Conservation (phyloP, 53 echinoderm and acorn worm species). For the Apostichopus leukothele region DNA sequence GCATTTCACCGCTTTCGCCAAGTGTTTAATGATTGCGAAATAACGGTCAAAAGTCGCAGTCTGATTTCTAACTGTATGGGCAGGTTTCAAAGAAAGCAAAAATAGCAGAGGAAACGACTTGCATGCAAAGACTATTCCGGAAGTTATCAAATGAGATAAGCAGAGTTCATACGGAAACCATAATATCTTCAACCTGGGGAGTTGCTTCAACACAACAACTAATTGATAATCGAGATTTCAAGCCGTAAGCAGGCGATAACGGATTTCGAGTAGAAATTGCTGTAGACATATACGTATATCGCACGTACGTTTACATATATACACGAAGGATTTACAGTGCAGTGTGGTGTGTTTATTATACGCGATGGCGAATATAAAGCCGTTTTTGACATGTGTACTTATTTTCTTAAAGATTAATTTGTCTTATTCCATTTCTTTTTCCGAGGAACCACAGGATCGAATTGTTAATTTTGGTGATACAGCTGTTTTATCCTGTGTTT, state of each 20-base stretch:
- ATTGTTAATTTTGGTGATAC: conserved; percentile 8
- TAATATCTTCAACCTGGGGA: background rate
- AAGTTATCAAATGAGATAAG: conserved; percentile 1
- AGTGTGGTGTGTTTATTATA: too few relatives aligned
- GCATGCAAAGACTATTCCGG: background rate
- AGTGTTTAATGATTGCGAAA: too few relatives aligned
- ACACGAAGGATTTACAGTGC: too few relatives aligned
- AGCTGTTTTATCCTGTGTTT: conserved; percentile 4
- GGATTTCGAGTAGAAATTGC: background rate
- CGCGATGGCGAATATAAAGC: background rate
- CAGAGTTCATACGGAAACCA: background rate
- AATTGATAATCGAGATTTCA: background rate
- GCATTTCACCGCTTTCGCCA: too few relatives aligned
- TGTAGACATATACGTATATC: background rate
- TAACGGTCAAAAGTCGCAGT: too few relatives aligned
- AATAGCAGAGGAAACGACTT: background rate
- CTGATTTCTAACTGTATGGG: too few relatives aligned
- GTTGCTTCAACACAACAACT: background rate
- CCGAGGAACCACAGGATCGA: background rate
- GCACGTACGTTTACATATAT: too few relatives aligned
- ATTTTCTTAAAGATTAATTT: background rate
- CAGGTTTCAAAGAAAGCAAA: too few relatives aligned
- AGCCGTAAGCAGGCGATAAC: background rate
- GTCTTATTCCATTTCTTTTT: background rate
- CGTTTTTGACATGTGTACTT: background rate